phyloP scores from a whole-genome alignment of 2,888 invertebrate species.

The Chloroclystis v-ata region DNA sequence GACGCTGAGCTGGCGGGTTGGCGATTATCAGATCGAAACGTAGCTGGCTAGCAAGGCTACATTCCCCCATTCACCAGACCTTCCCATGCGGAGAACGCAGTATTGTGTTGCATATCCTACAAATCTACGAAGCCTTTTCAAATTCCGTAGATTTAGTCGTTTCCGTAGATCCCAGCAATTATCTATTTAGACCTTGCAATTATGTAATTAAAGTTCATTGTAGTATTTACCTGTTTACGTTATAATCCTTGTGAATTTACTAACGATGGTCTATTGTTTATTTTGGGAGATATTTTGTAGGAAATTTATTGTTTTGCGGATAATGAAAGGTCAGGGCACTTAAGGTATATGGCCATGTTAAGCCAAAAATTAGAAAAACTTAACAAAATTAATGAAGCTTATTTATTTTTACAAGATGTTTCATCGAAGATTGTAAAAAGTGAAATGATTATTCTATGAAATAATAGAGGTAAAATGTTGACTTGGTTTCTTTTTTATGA shows the following conservation, averaged over 20 bases:
- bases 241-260: constrained; percentile 23
- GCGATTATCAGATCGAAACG: too few species aligned
- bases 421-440: too few species aligned
- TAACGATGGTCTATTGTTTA: constrained; percentile 17
- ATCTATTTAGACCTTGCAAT: constrained; percentile 11
- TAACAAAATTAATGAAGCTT: too few species aligned
- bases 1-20: too few species aligned
- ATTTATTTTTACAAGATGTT: too few species aligned
- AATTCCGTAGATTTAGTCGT: too few species aligned
- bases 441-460: too few species aligned
- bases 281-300: constrained; percentile 10
- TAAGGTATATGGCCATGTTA: background rate
- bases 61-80: constrained; percentile 31
- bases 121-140: background rate
- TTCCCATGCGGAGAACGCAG: constrained; percentile 36
- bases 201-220: constrained; percentile 6
- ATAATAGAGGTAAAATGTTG: background rate
- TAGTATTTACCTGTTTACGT: constrained; percentile 17
- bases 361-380: too few species aligned
- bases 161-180: constrained; percentile 13
- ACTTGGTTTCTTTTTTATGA: too few species aligned
- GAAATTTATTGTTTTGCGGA: background rate
- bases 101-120: constrained; percentile 14
- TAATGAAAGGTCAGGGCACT: constrained; percentile 7
- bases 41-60: constrained; percentile 36